A percentile compares a stretch with the other conserved stretches of the same genome.
Conservation (phyloP, 2,113 vertebrate genomes). For the Hippocampus zosterae region DNA sequence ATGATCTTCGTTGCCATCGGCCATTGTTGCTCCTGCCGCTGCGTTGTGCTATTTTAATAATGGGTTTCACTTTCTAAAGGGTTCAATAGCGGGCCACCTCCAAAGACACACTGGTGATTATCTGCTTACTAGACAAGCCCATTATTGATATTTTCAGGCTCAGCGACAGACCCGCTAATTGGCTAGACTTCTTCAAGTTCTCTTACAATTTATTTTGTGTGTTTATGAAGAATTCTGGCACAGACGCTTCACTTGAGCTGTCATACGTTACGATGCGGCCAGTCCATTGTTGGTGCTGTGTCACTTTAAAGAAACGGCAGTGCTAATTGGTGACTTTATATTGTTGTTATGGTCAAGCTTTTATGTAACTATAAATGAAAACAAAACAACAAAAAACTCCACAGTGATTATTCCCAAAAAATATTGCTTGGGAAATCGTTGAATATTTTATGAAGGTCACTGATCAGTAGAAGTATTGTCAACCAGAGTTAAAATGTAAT, state of each 20-base stretch:
- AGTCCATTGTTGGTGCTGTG: neutral
- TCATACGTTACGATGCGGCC: neutral
- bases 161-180: conserved; percentile 2
- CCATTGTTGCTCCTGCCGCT: neutral
- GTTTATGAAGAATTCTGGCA: conserved; percentile 21
- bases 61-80: conserved; percentile 14
- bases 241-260: conserved; percentile 8
- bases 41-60: conserved; percentile 17
- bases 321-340: neutral
- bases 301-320: neutral
- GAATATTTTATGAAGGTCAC: neutral
- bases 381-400: neutral
- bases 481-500: conserved; percentile 23
- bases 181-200: conserved; percentile 18
- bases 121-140: conserved; percentile 18
- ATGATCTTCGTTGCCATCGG: conserved; percentile 3
- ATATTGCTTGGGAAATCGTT: neutral
- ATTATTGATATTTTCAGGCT: conserved; percentile 14
- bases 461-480: conserved; percentile 5
- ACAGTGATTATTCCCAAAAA: neutral
- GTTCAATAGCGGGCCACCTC: conserved; percentile 5
- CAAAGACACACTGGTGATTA: conserved; percentile 12
- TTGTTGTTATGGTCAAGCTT: neutral
- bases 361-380: neutral
- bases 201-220: conserved; percentile 2